phyloP scores from a whole-genome alignment of 2,113 vertebrate genomes.

The Hippotragus niger region DNA sequence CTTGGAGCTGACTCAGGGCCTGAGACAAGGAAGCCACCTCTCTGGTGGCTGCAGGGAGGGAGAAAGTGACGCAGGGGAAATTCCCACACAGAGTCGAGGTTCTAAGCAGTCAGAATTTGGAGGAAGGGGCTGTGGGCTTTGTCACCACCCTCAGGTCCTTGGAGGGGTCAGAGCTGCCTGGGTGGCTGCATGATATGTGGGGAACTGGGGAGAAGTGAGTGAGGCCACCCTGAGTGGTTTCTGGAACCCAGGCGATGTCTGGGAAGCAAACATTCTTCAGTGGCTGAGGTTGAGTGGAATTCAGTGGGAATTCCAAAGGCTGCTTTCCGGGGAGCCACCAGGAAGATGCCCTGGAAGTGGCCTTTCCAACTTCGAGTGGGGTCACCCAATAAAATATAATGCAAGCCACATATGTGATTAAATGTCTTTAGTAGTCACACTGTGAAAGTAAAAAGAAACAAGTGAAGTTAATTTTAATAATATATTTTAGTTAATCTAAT shows the following conservation, averaged over 20 bases:
- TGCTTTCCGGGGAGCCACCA: background rate
- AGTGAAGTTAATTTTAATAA: background rate
- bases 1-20: conserved; percentile 45
- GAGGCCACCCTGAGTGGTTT: background rate
- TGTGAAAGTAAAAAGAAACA: background rate
- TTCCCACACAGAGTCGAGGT: conserved; percentile 4
- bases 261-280: background rate
- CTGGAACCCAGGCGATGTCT: background rate
- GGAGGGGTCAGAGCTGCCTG: background rate
- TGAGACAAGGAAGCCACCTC: background rate
- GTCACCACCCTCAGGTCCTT: background rate
- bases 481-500: background rate
- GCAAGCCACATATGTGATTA: background rate
- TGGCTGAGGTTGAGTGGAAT: conserved; percentile 12
- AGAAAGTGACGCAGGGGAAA: conserved; percentile 31
- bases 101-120: background rate
- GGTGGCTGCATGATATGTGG: background rate
- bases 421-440: background rate
- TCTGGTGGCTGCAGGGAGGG: background rate
- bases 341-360: background rate
- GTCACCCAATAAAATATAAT: background rate
- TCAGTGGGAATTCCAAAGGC: conserved; percentile 9
- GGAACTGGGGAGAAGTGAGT: background rate
- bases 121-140: background rate
- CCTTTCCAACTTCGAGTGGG: background rate